phyloP scores from a whole-genome alignment of 2,797 vertebrate genomes.

The Tarsius wallacei region DNA sequence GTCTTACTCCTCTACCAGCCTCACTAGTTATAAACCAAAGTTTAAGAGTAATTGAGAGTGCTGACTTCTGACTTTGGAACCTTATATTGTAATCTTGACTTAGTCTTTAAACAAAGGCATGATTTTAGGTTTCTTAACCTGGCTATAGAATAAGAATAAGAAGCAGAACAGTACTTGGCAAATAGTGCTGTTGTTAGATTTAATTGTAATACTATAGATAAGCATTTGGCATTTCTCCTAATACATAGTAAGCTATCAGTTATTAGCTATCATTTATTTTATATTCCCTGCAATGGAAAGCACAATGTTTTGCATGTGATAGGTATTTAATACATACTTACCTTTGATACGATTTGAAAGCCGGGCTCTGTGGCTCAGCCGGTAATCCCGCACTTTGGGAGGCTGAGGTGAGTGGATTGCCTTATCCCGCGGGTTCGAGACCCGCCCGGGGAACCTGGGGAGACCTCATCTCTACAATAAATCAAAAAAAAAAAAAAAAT shows the following conservation, averaged over 20 bases:
- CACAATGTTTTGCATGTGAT: background rate
- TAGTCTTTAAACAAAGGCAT: background rate
- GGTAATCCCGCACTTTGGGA: too few species aligned
- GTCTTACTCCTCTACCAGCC: background rate
- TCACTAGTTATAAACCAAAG: constrained; percentile 1
- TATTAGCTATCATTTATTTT: constrained; percentile 35
- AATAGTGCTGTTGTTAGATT: background rate
- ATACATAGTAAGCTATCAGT: background rate
- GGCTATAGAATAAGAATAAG: constrained; percentile 58
- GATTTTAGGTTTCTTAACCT: constrained; percentile 20
- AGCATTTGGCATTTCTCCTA: background rate
- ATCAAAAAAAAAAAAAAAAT: too few species aligned
- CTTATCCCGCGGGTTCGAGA: too few species aligned
- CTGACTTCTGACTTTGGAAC: background rate
- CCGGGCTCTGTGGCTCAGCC: too few species aligned
- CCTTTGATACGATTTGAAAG: background rate
- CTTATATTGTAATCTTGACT: constrained; percentile 1
- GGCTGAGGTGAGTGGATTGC: too few species aligned
- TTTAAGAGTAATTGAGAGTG: constrained; percentile 32
- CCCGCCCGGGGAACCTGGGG: too few species aligned
- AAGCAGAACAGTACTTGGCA: background rate
- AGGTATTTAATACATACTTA: constrained; percentile 11
- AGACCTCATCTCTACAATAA: too few species aligned
- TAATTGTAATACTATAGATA: background rate
- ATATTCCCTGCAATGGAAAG: background rate